These are phyloP conservation scores for Misgurnus mizolepis DNA, from an alignment of 2,113 vertebrate genomes.

Conservation along the genomic window DNA sequence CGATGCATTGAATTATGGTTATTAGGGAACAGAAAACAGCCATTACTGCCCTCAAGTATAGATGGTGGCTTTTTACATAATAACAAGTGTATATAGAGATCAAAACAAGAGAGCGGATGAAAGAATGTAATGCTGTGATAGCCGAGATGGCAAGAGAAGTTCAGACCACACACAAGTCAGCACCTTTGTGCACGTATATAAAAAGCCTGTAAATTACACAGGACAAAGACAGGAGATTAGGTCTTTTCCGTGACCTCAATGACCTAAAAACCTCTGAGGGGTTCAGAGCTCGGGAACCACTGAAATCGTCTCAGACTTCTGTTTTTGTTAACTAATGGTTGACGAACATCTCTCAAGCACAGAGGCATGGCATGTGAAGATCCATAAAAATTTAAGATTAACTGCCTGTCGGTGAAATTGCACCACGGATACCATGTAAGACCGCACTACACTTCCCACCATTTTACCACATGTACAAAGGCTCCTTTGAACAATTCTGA, in stretches of 20 bases:
- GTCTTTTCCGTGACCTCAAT: slow-evolving; percentile 42
- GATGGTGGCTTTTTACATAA: background rate
- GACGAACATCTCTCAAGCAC: slow-evolving; percentile 7
- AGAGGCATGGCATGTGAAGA: slow-evolving; percentile 23
- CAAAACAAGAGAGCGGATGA: slow-evolving; percentile 25
- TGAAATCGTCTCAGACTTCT: slow-evolving; percentile 36
- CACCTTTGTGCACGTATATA: slow-evolving; percentile 49
- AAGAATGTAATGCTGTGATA: slow-evolving; percentile 33
- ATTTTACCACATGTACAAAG: slow-evolving; percentile 1
- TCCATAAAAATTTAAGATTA: slow-evolving; percentile 39
- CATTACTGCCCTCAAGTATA: slow-evolving; percentile 3
- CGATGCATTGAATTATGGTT: slow-evolving; percentile 32
- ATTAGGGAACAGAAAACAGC: slow-evolving; percentile 37
- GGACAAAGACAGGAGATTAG: slow-evolving; percentile 52
- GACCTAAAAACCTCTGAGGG: slow-evolving; percentile 49
- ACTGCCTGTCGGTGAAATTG: background rate
- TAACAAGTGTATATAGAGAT: background rate
- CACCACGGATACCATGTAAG: background rate
- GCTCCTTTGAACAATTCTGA: slow-evolving; percentile 10
- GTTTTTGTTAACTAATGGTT: slow-evolving; percentile 35
- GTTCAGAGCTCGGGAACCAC: slow-evolving; percentile 57
- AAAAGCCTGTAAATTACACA: slow-evolving; percentile 59
- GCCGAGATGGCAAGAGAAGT: slow-evolving; percentile 5
- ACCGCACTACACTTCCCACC: background rate
- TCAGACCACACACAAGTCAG: slow-evolving; percentile 67